Conservation (phyloP, 2,113 vertebrate genomes). For the Spea bombifrons region DNA sequence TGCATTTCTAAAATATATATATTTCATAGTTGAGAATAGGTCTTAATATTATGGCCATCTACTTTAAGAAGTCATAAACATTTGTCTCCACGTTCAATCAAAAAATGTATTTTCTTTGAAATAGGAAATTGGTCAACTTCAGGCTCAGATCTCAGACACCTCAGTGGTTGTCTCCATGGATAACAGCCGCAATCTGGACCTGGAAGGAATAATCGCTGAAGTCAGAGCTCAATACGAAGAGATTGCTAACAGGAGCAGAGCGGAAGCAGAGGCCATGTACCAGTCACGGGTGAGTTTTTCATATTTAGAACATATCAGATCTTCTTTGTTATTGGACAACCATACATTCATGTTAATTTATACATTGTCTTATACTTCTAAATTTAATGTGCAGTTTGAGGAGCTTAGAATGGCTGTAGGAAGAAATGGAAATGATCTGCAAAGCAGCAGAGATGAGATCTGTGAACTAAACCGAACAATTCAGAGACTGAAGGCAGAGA, state of each 20-base stretch:
- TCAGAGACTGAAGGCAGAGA: conserved; percentile 79
- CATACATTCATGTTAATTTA: no score
- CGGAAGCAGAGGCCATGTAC: conserved; percentile 74
- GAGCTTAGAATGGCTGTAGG: conserved; percentile 72
- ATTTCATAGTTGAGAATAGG: no score
- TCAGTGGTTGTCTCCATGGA: conserved; percentile 77
- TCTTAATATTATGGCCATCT: no score
- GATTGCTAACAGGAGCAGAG: conserved; percentile 67
- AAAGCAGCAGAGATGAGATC: conserved; percentile 80
- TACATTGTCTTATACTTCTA: no score
- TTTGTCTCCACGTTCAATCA: not conserved
- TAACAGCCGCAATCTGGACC: conserved; percentile 72
- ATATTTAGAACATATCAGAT: not conserved
- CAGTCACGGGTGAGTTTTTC: conserved; percentile 65
- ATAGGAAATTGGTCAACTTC: conserved; percentile 72
- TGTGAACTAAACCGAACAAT: conserved; percentile 81
- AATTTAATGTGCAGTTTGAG: conserved; percentile 57
- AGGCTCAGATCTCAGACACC: conserved; percentile 71
- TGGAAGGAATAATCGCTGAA: conserved; percentile 72
- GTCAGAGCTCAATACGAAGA: conserved; percentile 75
- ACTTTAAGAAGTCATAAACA: no score
- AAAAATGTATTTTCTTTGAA: not conserved
- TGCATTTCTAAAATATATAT: no score
- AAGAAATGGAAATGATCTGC: conserved; percentile 76
- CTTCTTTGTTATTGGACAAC: no score